Evolutionary conservation across 2,113 vertebrate genomes (phyloP).

Genomic region (Nibea albiflora): DNA sequence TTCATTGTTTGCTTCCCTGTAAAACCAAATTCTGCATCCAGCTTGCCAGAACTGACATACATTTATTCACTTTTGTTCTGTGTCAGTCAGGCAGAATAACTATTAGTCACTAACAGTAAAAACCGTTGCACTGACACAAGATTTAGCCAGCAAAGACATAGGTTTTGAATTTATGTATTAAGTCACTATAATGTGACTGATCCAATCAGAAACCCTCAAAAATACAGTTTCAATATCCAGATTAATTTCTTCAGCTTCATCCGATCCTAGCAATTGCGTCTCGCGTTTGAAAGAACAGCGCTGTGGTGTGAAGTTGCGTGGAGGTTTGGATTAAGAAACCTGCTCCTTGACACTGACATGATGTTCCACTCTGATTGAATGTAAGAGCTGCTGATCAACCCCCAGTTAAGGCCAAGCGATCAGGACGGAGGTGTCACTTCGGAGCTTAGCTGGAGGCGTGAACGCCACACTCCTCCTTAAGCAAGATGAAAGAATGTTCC

Average conservation of each 20-base stretch:
- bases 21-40: not conserved
- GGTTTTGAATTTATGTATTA: not conserved
- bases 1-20: constrained; percentile 2
- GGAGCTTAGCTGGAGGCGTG: constrained; percentile 66
- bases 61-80: not conserved
- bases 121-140: not conserved
- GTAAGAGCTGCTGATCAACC: constrained; percentile 68
- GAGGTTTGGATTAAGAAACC: constrained; percentile 60
- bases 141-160: not conserved
- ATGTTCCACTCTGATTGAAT: constrained; percentile 71
- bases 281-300: constrained; percentile 15
- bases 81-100: not conserved
- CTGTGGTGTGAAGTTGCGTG: constrained; percentile 23
- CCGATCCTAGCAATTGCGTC: not conserved
- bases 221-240: constrained; percentile 12
- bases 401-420: constrained; percentile 69
- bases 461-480: constrained; percentile 69
- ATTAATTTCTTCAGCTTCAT: constrained; percentile 9
- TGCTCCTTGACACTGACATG: constrained; percentile 32
- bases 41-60: too few relatives aligned
- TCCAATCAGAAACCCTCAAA: not conserved
- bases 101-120: not conserved
- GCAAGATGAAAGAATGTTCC: constrained; percentile 78
- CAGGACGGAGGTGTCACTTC: constrained; percentile 64
- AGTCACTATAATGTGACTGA: not conserved